Conservation (phyloP, 1,140 invertebrate species). For the Nephotettix cincticeps region DNA sequence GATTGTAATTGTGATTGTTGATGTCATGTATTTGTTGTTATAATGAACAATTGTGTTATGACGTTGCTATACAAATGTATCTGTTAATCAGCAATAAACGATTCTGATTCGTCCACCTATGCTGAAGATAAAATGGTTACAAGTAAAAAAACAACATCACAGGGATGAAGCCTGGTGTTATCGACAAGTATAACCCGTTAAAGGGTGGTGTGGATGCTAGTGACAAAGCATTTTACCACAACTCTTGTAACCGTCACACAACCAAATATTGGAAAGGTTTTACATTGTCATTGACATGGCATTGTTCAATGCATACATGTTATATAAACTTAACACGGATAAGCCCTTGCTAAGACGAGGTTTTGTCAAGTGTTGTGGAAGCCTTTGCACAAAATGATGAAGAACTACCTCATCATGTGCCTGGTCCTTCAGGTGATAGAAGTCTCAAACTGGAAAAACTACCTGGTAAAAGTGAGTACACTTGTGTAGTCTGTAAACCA, state of each 20-base stretch:
- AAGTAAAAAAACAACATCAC: not conserved
- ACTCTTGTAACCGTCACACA: not conserved
- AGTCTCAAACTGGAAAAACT: not conserved
- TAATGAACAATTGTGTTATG: too few species aligned
- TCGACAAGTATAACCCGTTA: not conserved
- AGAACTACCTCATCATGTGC: not conserved
- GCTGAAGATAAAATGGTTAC: not conserved
- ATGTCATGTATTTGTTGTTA: too few species aligned
- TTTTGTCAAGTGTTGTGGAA: not conserved
- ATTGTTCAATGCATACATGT: not conserved
- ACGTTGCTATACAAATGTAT: too few species aligned
- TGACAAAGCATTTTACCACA: not conserved
- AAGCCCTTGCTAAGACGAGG: not conserved
- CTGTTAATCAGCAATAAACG: too few species aligned
- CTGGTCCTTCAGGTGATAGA: too few species aligned
- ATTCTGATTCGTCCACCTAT: too few species aligned
- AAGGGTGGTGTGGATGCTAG: not conserved
- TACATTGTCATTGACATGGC: not conserved
- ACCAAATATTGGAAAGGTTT: conserved; percentile 1
- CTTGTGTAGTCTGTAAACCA: not conserved
- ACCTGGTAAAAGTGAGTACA: not conserved
- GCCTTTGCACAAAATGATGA: not conserved
- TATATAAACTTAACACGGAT: not conserved
- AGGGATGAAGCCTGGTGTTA: not conserved
- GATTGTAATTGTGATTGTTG: too few species aligned